Percentiles rank a stretch among this genome's conserved stretches.
These are phyloP conservation scores for Sesamia nonagrioides DNA, from an alignment of 1,140 invertebrate species.

Conservation along the genomic window DNA sequence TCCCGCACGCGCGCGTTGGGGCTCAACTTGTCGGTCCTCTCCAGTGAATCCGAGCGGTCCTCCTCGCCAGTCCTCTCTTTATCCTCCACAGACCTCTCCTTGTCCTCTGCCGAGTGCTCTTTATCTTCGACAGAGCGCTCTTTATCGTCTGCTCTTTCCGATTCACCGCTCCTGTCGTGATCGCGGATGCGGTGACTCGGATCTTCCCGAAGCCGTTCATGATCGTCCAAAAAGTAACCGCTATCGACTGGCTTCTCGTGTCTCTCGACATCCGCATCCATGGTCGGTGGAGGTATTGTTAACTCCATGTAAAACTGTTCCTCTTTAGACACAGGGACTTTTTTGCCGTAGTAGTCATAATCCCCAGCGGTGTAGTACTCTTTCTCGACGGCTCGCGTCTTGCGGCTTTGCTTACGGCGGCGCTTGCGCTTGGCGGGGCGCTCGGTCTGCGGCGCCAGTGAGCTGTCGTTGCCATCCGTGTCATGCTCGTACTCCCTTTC, in stretches of 20 bases:
- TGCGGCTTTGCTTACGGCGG: conserved; percentile 70
- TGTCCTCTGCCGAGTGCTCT: conserved; percentile 58
- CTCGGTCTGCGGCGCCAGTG: conserved; percentile 58
- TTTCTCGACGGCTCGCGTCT: conserved; percentile 60
- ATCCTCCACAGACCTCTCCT: conserved; percentile 46
- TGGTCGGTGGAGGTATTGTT: conserved; percentile 68
- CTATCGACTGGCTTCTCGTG: conserved; percentile 60
- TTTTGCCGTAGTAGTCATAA: conserved; percentile 79
- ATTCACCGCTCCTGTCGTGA: conserved; percentile 42
- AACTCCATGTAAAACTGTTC: conserved; percentile 69
- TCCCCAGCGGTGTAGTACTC: conserved; percentile 68
- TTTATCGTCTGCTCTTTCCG: conserved; percentile 42
- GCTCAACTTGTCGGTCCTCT: conserved; percentile 72
- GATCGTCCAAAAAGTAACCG: conserved; percentile 74
- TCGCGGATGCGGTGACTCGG: conserved; percentile 54
- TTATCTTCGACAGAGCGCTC: conserved; percentile 54
- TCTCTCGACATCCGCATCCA: conserved; percentile 68
- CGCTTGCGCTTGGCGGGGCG: conserved; percentile 67
- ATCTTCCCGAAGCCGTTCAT: conserved; percentile 63
- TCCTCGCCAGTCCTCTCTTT: conserved; percentile 62
- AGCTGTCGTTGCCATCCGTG: conserved; percentile 67
- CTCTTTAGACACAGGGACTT: conserved; percentile 71
- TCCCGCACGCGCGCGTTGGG: conserved; percentile 75
- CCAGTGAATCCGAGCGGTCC: conserved; percentile 66
- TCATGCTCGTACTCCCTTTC: conserved; percentile 61